Evolutionary conservation across 2,888 invertebrate genomes (phyloP).

Genomic region (Leuctra nigra): DNA sequence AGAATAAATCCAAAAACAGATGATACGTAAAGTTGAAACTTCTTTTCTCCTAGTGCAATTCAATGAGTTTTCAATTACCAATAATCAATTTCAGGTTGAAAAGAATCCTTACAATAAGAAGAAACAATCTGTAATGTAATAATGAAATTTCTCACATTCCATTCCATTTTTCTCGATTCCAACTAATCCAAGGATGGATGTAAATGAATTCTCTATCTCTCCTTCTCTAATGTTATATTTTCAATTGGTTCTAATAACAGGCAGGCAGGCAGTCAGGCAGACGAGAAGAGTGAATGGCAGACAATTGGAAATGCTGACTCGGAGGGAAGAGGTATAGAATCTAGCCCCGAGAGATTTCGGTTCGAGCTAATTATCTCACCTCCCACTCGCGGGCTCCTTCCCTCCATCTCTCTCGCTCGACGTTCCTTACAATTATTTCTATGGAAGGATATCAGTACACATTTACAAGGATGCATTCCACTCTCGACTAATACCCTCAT

Average conservation of each 20-base stretch:
- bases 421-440: not conserved
- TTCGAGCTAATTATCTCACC: not conserved
- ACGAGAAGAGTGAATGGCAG: not conserved
- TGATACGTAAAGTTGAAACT: too few species aligned
- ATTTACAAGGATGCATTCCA: constrained; percentile 1
- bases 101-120: too few species aligned
- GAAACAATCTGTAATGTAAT: too few species aligned
- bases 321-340: not conserved
- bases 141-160: not conserved
- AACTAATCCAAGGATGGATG: not conserved
- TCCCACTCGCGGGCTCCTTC: not conserved
- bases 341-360: not conserved
- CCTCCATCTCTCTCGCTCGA: too few species aligned
- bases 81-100: too few species aligned
- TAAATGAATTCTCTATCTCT: not conserved
- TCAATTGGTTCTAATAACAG: not conserved
- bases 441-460: constrained; percentile 8
- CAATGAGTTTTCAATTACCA: too few species aligned
- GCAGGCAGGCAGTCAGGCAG: not conserved
- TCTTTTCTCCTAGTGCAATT: too few species aligned
- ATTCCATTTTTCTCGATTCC: not conserved
- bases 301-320: not conserved
- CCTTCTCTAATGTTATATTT: not conserved
- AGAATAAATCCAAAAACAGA: too few species aligned
- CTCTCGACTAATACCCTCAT: not conserved